These are phyloP conservation scores for Phacellophora camtschatica DNA, from an alignment of 30 jellyfish, hydroid and myxozoan species.

Conservation along the genomic window DNA sequence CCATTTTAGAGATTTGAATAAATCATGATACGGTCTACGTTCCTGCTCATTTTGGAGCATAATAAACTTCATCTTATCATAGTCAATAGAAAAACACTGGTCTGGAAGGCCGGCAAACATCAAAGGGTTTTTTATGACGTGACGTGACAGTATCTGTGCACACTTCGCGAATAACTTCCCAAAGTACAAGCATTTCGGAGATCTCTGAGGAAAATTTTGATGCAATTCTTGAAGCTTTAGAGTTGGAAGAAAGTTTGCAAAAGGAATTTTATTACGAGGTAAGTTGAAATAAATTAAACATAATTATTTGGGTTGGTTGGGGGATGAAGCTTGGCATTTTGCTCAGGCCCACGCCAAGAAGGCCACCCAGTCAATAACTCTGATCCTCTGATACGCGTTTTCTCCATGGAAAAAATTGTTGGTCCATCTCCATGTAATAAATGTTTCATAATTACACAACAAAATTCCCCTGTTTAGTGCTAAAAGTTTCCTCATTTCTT, in stretches of 20 bases:
- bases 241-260: conserved; percentile 34
- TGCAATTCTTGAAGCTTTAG: conserved; percentile 38
- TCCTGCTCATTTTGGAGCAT: too few species aligned
- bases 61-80: neutral
- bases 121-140: conserved; percentile 24
- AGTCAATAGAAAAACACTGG: neutral
- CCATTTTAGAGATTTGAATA: too few species aligned
- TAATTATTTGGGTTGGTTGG: neutral
- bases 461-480: neutral
- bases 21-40: neutral
- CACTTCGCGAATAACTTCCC: conserved; percentile 17
- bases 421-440: too few species aligned
- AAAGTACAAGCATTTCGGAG: neutral
- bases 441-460: too few species aligned
- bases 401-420: too few species aligned
- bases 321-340: too few species aligned
- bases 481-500: too few species aligned
- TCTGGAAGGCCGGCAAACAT: conserved; percentile 46
- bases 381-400: too few species aligned
- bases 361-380: too few species aligned
- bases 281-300: neutral
- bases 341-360: too few species aligned
- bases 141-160: conserved; percentile 55
- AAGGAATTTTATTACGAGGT: conserved; percentile 17
- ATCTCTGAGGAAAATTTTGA: conserved; percentile 25